Percentiles rank a stretch among this genome's conserved stretches.
phyloP scores from a whole-genome alignment of 2,113 vertebrate genomes.

The Chaenocephalus aceratus region DNA sequence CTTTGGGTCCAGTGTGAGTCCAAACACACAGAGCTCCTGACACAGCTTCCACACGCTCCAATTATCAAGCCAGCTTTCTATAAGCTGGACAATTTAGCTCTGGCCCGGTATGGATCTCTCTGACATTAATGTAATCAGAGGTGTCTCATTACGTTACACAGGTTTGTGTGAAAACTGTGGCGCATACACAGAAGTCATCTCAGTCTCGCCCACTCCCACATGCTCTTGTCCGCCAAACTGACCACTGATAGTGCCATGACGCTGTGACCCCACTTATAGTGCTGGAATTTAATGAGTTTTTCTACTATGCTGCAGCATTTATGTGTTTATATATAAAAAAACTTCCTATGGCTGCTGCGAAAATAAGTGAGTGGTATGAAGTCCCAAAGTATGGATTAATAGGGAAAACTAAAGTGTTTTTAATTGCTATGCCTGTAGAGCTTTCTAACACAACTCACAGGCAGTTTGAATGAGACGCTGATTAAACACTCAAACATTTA shows the following conservation, averaged over 20 bases:
- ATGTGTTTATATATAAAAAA: conserved; percentile 11
- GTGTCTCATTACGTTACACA: conserved; percentile 58
- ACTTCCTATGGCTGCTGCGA: neutral
- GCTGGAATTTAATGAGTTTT: conserved; percentile 8
- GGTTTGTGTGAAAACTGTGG: conserved; percentile 55
- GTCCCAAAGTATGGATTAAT: conserved; percentile 20
- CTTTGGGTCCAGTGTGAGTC: conserved; percentile 9
- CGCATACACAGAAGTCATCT: conserved; percentile 26
- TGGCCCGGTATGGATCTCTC: conserved; percentile 27
- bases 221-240: conserved; percentile 33
- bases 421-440: neutral
- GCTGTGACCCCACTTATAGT: conserved; percentile 27
- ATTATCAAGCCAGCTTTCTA: conserved; percentile 57
- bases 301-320: neutral
- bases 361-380: neutral
- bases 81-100: conserved; percentile 31
- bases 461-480: no score
- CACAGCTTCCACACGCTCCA: conserved; percentile 57
- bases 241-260: neutral
- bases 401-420: neutral
- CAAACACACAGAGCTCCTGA: conserved; percentile 42
- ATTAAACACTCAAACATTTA: no score
- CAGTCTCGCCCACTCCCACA: neutral
- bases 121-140: conserved; percentile 67
- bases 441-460: no score